phyloP scores from a whole-genome alignment of 2,888 invertebrate species.

The Ecdyonurus torrentis region DNA sequence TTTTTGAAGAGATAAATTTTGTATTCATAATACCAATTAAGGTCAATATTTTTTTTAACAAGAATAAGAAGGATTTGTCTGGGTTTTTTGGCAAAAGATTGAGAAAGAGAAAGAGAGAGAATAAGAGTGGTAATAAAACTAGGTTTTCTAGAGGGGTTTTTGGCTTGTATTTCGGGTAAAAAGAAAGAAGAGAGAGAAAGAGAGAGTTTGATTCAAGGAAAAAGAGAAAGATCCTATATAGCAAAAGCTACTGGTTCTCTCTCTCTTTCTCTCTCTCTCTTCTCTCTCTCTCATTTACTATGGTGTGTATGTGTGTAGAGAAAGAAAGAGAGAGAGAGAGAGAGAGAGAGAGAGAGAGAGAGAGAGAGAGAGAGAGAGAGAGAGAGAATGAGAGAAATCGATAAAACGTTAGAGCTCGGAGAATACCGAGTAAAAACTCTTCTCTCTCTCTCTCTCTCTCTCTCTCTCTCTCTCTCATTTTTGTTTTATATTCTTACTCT shows the following conservation, averaged over 20 bases:
- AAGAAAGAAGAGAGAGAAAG: background rate
- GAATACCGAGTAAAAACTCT: constrained; percentile 5
- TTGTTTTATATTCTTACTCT: background rate
- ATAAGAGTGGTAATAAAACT: no score
- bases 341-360: background rate
- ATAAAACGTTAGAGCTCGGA: background rate
- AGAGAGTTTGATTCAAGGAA: background rate
- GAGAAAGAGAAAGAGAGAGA: no score
- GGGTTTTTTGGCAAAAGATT: no score
- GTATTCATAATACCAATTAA: no score
- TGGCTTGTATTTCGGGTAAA: background rate
- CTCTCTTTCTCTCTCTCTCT: background rate
- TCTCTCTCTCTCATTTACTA: constrained; percentile 1
- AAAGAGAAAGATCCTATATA: background rate
- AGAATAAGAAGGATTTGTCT: no score
- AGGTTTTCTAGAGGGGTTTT: no score
- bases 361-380: background rate
- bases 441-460: constrained; percentile 5
- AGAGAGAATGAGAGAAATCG: background rate
- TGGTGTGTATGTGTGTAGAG: no score
- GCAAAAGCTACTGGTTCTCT: background rate
- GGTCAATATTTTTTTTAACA: no score
- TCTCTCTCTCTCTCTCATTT: constrained; percentile 5
- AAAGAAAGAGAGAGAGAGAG: background rate
- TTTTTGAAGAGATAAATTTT: no score